Evolutionary conservation across 2,888 invertebrate genomes (phyloP).

Genomic region (Tinea pellionella): DNA sequence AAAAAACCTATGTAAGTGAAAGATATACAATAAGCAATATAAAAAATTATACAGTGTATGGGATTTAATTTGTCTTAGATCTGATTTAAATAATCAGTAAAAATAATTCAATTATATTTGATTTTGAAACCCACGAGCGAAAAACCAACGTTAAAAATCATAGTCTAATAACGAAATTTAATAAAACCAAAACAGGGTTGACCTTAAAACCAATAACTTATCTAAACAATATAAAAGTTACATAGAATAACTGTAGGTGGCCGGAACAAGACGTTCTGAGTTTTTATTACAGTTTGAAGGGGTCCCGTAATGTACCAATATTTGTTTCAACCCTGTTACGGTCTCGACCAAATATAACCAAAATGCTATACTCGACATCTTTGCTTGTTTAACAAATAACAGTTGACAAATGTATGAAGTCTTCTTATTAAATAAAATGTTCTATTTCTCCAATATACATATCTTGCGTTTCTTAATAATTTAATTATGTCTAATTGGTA

Average conservation of each 20-base stretch:
- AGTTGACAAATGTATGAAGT: not conserved
- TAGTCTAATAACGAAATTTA: not conserved
- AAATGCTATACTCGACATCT: slow-evolving; percentile 10
- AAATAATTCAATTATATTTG: too few species aligned
- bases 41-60: too few species aligned
- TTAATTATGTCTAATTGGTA: too few species aligned
- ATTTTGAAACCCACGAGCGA: not conserved
- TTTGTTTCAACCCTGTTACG: slow-evolving; percentile 27
- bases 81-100: too few species aligned
- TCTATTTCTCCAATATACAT: too few species aligned
- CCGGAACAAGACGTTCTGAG: slow-evolving; percentile 32
- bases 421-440: not conserved
- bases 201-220: not conserved
- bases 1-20: too few species aligned
- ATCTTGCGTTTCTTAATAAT: too few species aligned
- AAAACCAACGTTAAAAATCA: not conserved
- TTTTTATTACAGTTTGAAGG: slow-evolving; percentile 42
- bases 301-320: slow-evolving; percentile 37
- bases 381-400: not conserved
- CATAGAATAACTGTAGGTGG: slow-evolving; percentile 27
- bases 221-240: slow-evolving; percentile 1
- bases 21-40: too few species aligned
- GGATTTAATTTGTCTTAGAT: too few species aligned
- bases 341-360: slow-evolving; percentile 13
- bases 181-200: not conserved